Evolutionary conservation across 2,797 vertebrate species (phyloP).

Genomic region (Chloroceryle amazona): DNA sequence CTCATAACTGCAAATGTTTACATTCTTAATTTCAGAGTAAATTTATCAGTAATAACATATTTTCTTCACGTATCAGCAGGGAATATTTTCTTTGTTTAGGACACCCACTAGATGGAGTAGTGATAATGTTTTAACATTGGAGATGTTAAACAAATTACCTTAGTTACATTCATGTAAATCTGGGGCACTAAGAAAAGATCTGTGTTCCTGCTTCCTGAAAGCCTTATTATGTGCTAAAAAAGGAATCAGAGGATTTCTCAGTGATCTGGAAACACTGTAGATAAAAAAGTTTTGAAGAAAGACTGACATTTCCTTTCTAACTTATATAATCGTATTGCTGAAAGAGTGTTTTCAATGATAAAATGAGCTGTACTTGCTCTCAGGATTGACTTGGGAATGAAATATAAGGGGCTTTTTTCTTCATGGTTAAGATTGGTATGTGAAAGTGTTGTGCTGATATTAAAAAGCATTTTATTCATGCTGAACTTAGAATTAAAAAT

Average conservation of each 20-base stretch:
- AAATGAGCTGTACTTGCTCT: neutral
- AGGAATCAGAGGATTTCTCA: neutral
- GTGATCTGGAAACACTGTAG: neutral
- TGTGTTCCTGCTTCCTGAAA: neutral
- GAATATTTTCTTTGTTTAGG: neutral
- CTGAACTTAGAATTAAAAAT: neutral
- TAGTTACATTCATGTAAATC: rapidly evolving
- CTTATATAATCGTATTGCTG: neutral
- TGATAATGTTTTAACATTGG: neutral
- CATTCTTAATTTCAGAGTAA: neutral
- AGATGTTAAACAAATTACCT: neutral
- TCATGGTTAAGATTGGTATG: neutral
- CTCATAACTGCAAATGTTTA: neutral
- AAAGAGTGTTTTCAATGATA: neutral
- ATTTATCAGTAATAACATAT: neutral
- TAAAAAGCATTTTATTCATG: neutral
- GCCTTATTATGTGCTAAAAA: neutral
- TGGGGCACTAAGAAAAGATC: neutral
- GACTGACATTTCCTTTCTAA: neutral
- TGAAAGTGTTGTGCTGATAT: neutral
- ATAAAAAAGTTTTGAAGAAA: neutral
- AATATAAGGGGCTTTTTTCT: neutral
- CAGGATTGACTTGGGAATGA: neutral
- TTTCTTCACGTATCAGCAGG: rapidly evolving
- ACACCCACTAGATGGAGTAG: constrained; percentile 59